Base-by-base conservation (phyloP, 1,140 invertebrate species). In the Drosophila orena region DNA sequence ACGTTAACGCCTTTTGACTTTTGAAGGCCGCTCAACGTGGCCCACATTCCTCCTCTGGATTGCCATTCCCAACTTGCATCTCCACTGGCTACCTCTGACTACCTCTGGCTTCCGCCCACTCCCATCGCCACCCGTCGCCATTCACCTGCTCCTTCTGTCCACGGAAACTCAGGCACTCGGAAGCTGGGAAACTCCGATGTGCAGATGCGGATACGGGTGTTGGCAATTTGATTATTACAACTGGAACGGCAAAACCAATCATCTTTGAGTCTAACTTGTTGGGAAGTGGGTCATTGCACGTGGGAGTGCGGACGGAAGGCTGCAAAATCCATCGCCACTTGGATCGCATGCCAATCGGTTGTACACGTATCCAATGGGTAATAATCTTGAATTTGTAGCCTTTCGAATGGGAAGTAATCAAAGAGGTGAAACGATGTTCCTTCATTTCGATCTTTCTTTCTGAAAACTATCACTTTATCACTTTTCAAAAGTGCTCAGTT, bases 181-280 rank as follows among this genome's bases (percentile, higher is more conserved):
- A 34, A 17, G 8, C 47, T 49, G 24, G 24, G 8, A 49, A 49
- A 17, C 30, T 50, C 49, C 22, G 38, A 50, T 50, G 30, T 72
- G 34, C 37, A 49, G 44, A 50, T 73, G 69, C 30, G 61, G 27
- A 55, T 62, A 62, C 50, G 40, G 57, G 35, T 52, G 59, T 42
- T 50, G 61, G 65, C 81, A 69, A 85, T 77, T 85, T 80, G 81
- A 86, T 86, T 86, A 86, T 77, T 77, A 61, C 68, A 77, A 85
- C 75, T 84, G 68, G 46, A 46, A 60, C 44, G 43, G 40, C 73
- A 77, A 60, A 78, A 61, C 62, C 72, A 86, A 85, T 86, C 84
- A 73, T 44, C 61, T 54, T 73, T 54, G 37, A 58, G 44, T 47
- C 57, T 61, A 55, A 73, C 50, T 74, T 62, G 35, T 52, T 34